These are phyloP conservation scores for Drosophila nigricruria DNA, from an alignment of 2,888 invertebrate genomes.

Conservation along the genomic window DNA sequence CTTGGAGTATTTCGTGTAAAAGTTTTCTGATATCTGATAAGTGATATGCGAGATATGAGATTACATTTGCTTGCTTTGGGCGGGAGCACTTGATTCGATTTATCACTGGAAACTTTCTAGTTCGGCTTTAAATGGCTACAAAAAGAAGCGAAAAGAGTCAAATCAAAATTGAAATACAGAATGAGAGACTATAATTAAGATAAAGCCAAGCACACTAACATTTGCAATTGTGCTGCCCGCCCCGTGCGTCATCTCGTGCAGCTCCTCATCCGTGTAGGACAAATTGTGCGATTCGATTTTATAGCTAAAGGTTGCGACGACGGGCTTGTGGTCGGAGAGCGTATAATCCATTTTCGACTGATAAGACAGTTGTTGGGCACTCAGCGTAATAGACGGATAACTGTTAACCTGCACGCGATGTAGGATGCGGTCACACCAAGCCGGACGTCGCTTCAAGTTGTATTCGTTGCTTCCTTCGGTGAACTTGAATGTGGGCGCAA, in stretches of 20 bases:
- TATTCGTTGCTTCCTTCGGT: constrained; percentile 90
- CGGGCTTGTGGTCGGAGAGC: constrained; percentile 97
- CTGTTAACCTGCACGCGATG: constrained; percentile 93
- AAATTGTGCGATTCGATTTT: constrained; percentile 67
- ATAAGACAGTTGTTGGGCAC: constrained; percentile 91
- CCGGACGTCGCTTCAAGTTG: constrained; percentile 94
- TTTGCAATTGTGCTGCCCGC: constrained; percentile 54
- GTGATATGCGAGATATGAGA: constrained; percentile 28
- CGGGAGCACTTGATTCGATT: constrained; percentile 31
- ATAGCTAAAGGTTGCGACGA: constrained; percentile 89
- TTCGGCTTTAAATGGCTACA: constrained; percentile 72
- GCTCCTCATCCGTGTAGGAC: constrained; percentile 68
- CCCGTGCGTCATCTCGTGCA: constrained; percentile 80
- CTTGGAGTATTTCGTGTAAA: constrained; percentile 19
- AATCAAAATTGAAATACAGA: constrained; percentile 52
- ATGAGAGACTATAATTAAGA: constrained; percentile 44
- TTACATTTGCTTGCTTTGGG: constrained; percentile 16
- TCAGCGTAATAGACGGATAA: constrained; percentile 92
- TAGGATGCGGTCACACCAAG: constrained; percentile 97
- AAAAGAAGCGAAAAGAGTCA: constrained; percentile 57
- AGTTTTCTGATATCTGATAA: not conserved
- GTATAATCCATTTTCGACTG: constrained; percentile 91
- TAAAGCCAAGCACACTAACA: constrained; percentile 72
- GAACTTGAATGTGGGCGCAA: constrained; percentile 96
- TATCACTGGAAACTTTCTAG: constrained; percentile 68